Evolutionary conservation across 2,797 vertebrate species (phyloP).

Genomic region (Cyprinella venusta): DNA sequence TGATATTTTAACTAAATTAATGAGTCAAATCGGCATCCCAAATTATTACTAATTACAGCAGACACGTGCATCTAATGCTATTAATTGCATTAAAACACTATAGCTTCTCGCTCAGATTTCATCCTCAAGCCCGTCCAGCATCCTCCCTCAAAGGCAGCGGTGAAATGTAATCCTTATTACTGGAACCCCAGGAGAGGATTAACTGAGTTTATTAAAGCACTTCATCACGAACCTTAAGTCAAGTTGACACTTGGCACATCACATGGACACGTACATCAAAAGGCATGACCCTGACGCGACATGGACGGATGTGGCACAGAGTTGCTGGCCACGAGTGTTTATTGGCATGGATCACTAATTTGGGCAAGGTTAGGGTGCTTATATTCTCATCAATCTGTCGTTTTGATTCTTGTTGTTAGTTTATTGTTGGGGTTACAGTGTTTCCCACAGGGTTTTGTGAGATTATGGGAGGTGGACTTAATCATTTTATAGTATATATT

Average conservation of each 20-base stretch:
- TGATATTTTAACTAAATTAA: not conserved
- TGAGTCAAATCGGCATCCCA: not conserved
- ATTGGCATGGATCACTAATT: not conserved
- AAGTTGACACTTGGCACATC: slow-evolving; percentile 77
- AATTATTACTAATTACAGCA: slow-evolving; percentile 7
- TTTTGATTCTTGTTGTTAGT: too few relatives aligned
- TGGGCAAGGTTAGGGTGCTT: not conserved
- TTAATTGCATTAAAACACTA: slow-evolving; percentile 29
- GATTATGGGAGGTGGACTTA: not conserved
- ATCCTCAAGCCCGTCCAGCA: slow-evolving; percentile 15
- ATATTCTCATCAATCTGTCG: not conserved
- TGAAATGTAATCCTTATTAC: slow-evolving; percentile 81
- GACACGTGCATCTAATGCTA: slow-evolving; percentile 6
- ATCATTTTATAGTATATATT: too few relatives aligned
- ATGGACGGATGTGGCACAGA: not conserved
- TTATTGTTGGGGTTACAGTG: not conserved
- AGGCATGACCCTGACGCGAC: slow-evolving; percentile 45
- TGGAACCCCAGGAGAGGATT: slow-evolving; percentile 78
- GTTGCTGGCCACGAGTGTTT: not conserved
- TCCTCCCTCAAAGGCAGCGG: slow-evolving; percentile 53
- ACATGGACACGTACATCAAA: slow-evolving; percentile 78
- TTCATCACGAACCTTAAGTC: slow-evolving; percentile 75
- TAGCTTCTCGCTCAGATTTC: slow-evolving; percentile 15
- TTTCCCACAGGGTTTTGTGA: not conserved
- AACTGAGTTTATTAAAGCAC: slow-evolving; percentile 79